Base-by-base conservation (phyloP, 2,888 invertebrate species). In the Melolontha melolontha region DNA sequence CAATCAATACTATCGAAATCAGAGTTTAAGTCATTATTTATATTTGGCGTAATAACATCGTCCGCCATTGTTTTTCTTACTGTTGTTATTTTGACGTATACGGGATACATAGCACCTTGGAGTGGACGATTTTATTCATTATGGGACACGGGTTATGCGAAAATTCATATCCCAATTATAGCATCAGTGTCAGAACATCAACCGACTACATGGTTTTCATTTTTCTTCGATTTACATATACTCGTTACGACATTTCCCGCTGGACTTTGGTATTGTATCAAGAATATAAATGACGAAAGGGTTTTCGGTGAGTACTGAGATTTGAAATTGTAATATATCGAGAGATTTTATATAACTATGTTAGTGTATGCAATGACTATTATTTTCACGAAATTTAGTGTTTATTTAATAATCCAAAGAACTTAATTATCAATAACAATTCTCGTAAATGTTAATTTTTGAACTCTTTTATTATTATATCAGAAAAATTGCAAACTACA, bases 151-250 rank as follows among this genome's bases (percentile, higher is more conserved):
- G 97, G 97, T 14, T 99, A 99, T 84, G 99, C 99, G 5, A 99
- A 98, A 85, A 97, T 98, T 78, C 98, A 99, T 85, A 98, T 98
- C 79, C 98, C 98, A 1, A 99, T 99, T 79, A 99, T 99, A 75
- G 98, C 98, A 0, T 97, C 97, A 0, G 98, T 99, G 17, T 98
- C 98, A 0, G 98, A 99, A 82, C 98, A 99, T 88, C 99, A 99
- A 85, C 99, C 99, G 0, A 99, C 99, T 0, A 97, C 98, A 0
- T 99, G 99, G 99, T 98, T 98, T 72, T 96, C 96, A 0, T 97
- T 97, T 85, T 98, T 99, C 89, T 98, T 99, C 82, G 99, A 99
- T 85, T 88, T 99, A 5, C 99, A 99, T 82, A 93, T 99, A 74
- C 87, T 99, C 47, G 94, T 97, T 7, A 94, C 96, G 76, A 95